These are phyloP conservation scores for Chymomyza amoena DNA, from an alignment of 2,888 invertebrate genomes.

Conservation along the genomic window DNA sequence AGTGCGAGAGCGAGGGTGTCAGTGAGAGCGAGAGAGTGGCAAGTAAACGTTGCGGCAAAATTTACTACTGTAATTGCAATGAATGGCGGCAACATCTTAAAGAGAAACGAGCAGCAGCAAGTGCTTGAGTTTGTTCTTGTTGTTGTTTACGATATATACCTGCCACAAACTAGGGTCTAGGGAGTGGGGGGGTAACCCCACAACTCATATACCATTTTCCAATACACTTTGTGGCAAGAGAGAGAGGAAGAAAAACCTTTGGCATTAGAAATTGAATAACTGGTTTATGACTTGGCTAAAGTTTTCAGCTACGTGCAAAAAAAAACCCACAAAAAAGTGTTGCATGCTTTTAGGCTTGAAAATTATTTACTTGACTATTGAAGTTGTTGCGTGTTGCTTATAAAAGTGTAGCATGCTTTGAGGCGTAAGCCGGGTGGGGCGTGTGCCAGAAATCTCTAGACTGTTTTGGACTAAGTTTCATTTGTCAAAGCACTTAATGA, in stretches of 20 bases:
- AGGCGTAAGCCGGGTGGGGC: too few relatives aligned
- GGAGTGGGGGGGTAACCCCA: too few relatives aligned
- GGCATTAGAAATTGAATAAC: conserved; percentile 60
- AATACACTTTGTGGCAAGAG: conserved; percentile 8
- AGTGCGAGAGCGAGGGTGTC: not conserved
- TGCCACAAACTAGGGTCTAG: not conserved
- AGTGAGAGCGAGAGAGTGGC: too few relatives aligned
- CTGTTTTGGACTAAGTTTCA: too few relatives aligned
- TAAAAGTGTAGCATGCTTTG: too few relatives aligned
- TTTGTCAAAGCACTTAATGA: too few relatives aligned
- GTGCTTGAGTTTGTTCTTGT: conserved; percentile 18
- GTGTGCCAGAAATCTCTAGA: too few relatives aligned
- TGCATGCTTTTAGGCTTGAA: conserved; percentile 63
- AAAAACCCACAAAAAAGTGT: conserved; percentile 35
- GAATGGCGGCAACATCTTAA: not conserved
- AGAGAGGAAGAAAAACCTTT: conserved; percentile 1
- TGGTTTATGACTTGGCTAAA: conserved; percentile 70
- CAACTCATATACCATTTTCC: conserved; percentile 8
- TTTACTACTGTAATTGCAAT: not conserved
- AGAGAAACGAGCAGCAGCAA: not conserved
- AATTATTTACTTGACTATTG: conserved; percentile 35
- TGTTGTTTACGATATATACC: conserved; percentile 47
- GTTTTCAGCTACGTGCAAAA: conserved; percentile 58
- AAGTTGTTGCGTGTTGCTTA: not conserved
- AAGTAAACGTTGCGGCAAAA: not conserved